Conservation (phyloP, 1,140 invertebrate species). For the Scaptomyza graminum region DNA sequence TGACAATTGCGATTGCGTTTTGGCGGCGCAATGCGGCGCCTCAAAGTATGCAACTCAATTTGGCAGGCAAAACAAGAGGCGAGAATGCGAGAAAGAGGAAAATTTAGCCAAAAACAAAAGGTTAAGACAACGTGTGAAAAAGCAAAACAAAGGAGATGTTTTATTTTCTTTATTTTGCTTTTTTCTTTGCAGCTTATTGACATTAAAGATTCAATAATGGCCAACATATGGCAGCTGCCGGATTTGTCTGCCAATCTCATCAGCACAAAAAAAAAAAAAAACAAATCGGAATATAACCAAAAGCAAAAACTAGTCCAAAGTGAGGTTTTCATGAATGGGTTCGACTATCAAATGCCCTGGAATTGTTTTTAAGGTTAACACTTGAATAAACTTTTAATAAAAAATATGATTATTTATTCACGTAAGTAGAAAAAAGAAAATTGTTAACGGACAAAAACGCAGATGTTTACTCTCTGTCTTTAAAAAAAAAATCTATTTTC, state of each 20-base stretch:
- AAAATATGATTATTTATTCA: too few species aligned
- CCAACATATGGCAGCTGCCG: slow-evolving; percentile 56
- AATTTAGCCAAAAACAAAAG: not conserved
- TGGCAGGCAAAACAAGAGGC: slow-evolving; percentile 10
- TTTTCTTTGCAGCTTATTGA: slow-evolving; percentile 55
- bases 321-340: too few species aligned
- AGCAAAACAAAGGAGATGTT: slow-evolving; percentile 21
- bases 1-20: slow-evolving; percentile 65
- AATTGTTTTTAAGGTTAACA: too few species aligned
- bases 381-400: too few species aligned
- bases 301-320: not conserved
- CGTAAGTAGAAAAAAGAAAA: too few species aligned
- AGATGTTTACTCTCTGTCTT: too few species aligned
- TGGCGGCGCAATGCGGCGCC: slow-evolving; percentile 39
- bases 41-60: slow-evolving; percentile 42
- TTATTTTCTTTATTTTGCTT: too few species aligned
- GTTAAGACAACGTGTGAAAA: not conserved
- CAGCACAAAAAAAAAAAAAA: not conserved
- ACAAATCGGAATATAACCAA: not conserved
- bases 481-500: too few species aligned
- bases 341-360: not conserved
- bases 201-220: slow-evolving; percentile 78
- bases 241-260: slow-evolving; percentile 68
- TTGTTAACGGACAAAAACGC: too few species aligned
- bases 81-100: not conserved